Percentiles rank a stretch among this genome's conserved stretches.
phyloP scores from a whole-genome alignment of 2,113 vertebrate genomes.

The Anthoscopus minutus region DNA sequence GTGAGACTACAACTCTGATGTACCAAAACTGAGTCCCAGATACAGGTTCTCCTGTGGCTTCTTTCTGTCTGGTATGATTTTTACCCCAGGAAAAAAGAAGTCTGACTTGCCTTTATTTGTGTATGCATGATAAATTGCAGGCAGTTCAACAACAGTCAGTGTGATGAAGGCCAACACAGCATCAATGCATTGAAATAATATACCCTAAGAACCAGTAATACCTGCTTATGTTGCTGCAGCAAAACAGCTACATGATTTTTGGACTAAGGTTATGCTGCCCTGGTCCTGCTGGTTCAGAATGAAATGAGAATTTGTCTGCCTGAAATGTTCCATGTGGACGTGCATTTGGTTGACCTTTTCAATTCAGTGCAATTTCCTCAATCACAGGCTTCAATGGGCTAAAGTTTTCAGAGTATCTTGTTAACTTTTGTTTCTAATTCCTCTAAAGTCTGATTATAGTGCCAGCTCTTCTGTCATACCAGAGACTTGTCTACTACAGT shows the following conservation, averaged over 20 bases:
- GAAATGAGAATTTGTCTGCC: neutral
- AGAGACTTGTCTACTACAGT: neutral
- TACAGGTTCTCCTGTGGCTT: neutral
- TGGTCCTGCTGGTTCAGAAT: neutral
- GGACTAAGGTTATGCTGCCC: neutral
- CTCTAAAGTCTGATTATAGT: neutral
- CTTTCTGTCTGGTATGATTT: neutral
- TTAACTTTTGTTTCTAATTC: neutral
- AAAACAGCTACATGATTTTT: neutral
- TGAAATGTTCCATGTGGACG: neutral
- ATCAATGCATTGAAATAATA: neutral
- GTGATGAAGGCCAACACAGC: fast-evolving
- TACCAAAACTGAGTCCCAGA: neutral
- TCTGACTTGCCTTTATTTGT: neutral
- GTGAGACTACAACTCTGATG: neutral
- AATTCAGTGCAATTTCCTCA: neutral
- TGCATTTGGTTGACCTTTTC: neutral
- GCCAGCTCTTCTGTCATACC: neutral
- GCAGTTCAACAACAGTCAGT: neutral
- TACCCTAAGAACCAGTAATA: neutral
- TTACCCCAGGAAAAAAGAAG: neutral
- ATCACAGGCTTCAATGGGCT: neutral
- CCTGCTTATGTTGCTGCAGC: neutral
- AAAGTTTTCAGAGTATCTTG: neutral
- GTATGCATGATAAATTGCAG: neutral